phyloP scores from a whole-genome alignment of 2,888 invertebrate species.

The Acanthacorydalis orientalis region DNA sequence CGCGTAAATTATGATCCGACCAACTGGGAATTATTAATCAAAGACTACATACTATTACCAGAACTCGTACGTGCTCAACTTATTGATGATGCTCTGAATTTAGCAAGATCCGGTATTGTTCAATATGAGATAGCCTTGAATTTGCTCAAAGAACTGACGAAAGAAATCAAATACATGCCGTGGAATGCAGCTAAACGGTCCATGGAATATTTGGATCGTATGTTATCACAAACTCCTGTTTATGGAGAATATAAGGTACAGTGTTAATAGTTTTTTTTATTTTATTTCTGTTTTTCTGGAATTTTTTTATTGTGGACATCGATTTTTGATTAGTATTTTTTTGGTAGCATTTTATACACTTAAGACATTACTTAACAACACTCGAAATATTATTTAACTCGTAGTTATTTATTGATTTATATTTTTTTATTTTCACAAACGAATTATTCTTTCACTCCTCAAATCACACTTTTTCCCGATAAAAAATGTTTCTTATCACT shows the following conservation, averaged over 20 bases:
- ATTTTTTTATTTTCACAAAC: neutral
- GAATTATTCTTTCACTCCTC: too few species aligned
- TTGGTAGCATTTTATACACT: too few species aligned
- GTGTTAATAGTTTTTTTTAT: too few species aligned
- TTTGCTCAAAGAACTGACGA: conserved; percentile 31
- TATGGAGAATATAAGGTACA: conserved; percentile 41
- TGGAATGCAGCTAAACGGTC: conserved; percentile 39
- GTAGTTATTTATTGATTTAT: neutral
- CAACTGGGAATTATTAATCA: conserved; percentile 39
- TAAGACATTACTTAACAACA: too few species aligned
- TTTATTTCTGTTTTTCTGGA: too few species aligned
- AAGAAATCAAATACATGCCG: conserved; percentile 37
- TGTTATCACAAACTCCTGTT: conserved; percentile 37
- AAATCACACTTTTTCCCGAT: too few species aligned
- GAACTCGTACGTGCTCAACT: conserved; percentile 47
- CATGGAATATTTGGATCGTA: conserved; percentile 37
- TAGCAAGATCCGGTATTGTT: conserved; percentile 37
- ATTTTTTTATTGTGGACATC: too few species aligned
- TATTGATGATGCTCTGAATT: conserved; percentile 46
- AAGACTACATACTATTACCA: conserved; percentile 36
- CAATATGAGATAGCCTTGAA: conserved; percentile 37
- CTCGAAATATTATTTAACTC: too few species aligned
- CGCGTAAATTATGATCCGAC: conserved; percentile 45
- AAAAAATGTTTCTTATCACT: too few species aligned
- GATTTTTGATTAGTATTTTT: too few species aligned